These are phyloP conservation scores for Solea solea DNA, from an alignment of 2,113 vertebrate species.

Conservation along the genomic window DNA sequence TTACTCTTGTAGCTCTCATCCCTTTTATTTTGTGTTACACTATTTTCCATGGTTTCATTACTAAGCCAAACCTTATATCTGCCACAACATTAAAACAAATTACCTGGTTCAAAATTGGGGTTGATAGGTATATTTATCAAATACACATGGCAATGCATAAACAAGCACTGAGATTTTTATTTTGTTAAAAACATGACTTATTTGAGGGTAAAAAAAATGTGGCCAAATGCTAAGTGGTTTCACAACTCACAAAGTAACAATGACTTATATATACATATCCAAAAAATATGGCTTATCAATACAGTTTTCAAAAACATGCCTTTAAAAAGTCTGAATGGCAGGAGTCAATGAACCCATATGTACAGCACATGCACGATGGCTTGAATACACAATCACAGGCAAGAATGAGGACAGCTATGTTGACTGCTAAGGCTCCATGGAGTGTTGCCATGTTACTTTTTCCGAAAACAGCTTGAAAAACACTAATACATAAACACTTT, in stretches of 20 bases:
- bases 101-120: background rate
- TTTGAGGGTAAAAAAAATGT: constrained; percentile 30
- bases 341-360: constrained; percentile 38
- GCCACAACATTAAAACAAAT: background rate
- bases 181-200: constrained; percentile 67
- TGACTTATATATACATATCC: constrained; percentile 40
- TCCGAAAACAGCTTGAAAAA: constrained; percentile 50
- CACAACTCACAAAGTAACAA: constrained; percentile 53
- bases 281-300: constrained; percentile 66
- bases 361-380: constrained; percentile 28
- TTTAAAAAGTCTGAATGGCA: constrained; percentile 34
- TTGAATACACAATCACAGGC: constrained; percentile 57
- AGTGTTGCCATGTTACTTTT: constrained; percentile 31
- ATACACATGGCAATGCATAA: constrained; percentile 16
- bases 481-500: constrained; percentile 41
- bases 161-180: constrained; percentile 52
- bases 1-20: background rate
- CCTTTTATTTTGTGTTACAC: background rate
- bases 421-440: constrained; percentile 16
- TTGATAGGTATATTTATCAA: background rate
- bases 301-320: constrained; percentile 37
- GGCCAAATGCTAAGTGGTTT: constrained; percentile 39
- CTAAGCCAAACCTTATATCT: background rate
- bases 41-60: background rate
- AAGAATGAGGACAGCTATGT: constrained; percentile 56